Base-by-base conservation (phyloP, 2,113 vertebrate genomes). In the Pycnonotus jocosus region DNA sequence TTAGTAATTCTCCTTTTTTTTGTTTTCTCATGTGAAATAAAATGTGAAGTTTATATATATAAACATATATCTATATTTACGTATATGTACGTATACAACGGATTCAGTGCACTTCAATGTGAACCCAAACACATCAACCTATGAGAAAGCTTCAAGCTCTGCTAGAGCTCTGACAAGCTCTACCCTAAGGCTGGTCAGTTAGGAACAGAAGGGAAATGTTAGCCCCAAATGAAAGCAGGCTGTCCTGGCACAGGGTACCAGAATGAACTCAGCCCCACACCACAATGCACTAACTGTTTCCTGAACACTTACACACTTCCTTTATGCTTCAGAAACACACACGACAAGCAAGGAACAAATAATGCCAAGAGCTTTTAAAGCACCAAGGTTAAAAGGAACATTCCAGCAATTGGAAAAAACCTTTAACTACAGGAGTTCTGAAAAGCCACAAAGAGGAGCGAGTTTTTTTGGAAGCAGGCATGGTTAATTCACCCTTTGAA, bases 251-350 rank as follows among this genome's bases (percentile, higher is more conserved):
- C 10, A 0, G 81, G 65, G 40, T 44, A 65, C 77, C 81, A 88
- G 92, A 66, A 77, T 90, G 87, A 95, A 88, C 91, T 88, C 95
- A 96, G 94, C 47, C 81, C 15, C 73, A 51, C 54, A 74, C 65
- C 84, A 95, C 95, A 96, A 92, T 69, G 90, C 83, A 33, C 83
- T 12, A 9, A 69, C 93, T 80, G 92, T 88, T 96, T 91, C 82
- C 79, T 60, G 80, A 93, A 58, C 72, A 27, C 72, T 96, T 81
- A 88, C 87, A 97, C 77, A 16, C 90, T 95, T 92, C 82, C 88
- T 86, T 94, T 95, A 88, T 90, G 78, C 95, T 66, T 95, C 12
- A 91, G 92, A 87, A 95, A 92, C 58, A 93, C 92, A 96, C 88
- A 93, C 38, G 12, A 96, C 89, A 94, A 93, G 90, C 7, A 10